Percentiles rank a stretch among this genome's conserved stretches.
These are phyloP conservation scores for Stegodyphus dumicola DNA, from an alignment of 1,140 invertebrate genomes.

Conservation along the genomic window DNA sequence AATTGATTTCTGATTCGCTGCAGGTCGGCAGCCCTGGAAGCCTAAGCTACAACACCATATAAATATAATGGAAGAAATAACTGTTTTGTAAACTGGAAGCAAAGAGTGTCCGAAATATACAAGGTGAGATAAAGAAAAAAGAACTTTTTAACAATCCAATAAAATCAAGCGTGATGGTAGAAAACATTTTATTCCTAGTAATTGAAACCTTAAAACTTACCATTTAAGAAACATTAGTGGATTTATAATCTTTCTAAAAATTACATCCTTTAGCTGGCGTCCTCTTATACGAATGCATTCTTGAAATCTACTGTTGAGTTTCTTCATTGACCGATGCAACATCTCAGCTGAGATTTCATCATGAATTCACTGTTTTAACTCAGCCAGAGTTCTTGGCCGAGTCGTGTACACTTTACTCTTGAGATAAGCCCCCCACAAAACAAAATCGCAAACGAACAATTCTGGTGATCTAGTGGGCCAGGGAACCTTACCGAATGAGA, in stretches of 20 bases:
- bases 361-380: background rate
- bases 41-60: too few species aligned
- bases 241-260: background rate
- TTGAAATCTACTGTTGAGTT: constrained; percentile 1
- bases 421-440: background rate
- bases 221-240: background rate
- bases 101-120: too few species aligned
- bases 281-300: background rate
- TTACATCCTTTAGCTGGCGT: background rate
- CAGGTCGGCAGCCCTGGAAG: too few species aligned
- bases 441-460: background rate
- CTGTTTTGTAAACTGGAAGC: too few species aligned
- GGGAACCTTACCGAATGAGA: background rate
- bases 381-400: background rate
- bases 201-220: constrained; percentile 3
- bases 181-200: background rate
- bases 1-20: too few species aligned
- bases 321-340: background rate
- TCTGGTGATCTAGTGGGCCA: background rate
- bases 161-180: background rate
- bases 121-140: background rate
- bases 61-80: too few species aligned
- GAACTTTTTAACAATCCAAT: background rate
- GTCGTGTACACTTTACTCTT: background rate
- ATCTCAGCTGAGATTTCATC: background rate